Conservation (phyloP, 2,888 invertebrate species). For the Hypomecis punctinalis region DNA sequence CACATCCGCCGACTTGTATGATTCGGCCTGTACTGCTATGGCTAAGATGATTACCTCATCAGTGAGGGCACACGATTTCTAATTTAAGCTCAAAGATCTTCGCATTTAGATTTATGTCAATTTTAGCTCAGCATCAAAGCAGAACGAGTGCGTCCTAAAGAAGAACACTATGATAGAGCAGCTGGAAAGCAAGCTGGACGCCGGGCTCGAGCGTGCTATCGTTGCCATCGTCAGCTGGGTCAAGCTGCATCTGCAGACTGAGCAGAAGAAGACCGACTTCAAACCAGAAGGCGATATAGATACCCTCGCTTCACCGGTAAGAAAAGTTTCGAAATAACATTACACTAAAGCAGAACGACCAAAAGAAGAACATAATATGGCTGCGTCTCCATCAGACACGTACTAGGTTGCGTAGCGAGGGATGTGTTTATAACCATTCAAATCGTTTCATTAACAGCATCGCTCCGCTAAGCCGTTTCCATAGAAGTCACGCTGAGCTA, state of each 20-base stretch:
- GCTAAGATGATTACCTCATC: too few relatives aligned
- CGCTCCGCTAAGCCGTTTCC: too few relatives aligned
- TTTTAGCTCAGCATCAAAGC: constrained; percentile 90
- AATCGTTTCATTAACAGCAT: too few relatives aligned
- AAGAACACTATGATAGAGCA: constrained; percentile 94
- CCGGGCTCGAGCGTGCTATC: constrained; percentile 93
- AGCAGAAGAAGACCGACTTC: constrained; percentile 98
- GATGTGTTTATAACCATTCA: too few relatives aligned
- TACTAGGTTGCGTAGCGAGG: too few relatives aligned
- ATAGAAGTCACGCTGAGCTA: too few relatives aligned
- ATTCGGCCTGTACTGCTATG: too few relatives aligned
- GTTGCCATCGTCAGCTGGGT: constrained; percentile 96
- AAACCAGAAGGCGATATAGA: constrained; percentile 95
- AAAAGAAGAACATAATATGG: constrained; percentile 91
- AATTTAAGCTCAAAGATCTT: too few relatives aligned
- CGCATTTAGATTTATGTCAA: not conserved
- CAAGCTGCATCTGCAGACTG: constrained; percentile 93
- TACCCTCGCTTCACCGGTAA: constrained; percentile 92
- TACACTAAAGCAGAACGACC: constrained; percentile 90
- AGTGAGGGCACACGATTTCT: too few relatives aligned
- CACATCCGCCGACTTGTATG: too few relatives aligned
- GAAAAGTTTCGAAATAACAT: constrained; percentile 43
- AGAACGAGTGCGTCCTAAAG: constrained; percentile 94
- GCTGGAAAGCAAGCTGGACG: constrained; percentile 96
- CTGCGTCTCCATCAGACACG: too few relatives aligned